Evolutionary conservation across 2,888 invertebrate species (phyloP), one percentile per base, ranked within the genome.

Genomic region (Siphlonurus alternatus): DNA sequence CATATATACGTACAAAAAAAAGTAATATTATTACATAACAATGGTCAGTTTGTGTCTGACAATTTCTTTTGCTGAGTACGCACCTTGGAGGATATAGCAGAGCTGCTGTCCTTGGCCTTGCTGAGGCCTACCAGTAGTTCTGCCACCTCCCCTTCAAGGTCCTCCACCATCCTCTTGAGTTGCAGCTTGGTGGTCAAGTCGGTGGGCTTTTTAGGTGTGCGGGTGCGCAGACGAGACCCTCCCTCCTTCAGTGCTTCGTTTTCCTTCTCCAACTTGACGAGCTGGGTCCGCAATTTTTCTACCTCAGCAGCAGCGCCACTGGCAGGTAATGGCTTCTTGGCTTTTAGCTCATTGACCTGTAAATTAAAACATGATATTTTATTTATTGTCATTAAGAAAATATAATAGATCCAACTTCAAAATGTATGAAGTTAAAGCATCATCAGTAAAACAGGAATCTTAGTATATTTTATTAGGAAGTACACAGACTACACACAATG

Each of bases 91-190:
- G 56, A 10, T 20, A 20, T 20, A 10, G n/a, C 56, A 20, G 56
- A 7, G 5, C n/a, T 56, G 7, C 56, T n/a, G 7, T 56, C 22
- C 56, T 56, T 10, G 7, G 56, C 5, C 22, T 23, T 15, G 7
- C n/a, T 56, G 7, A 56, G n/a, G 7, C 56, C 77, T 1, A 81
- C 78, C 66, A 81, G 76, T 72, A 84, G 77, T 75, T 85, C 83
- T 67, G 81, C 85, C 68, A 93, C 87, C 80, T 95, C 93, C 72
- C 83, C 88, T 76, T 93, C 93, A 69, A 93, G 78, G 68, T 94
- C 93, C 65, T 88, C 87, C 1, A 93, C 85, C 85, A 91, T 89
- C 71, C 84, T 89, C 70, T 87, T 89, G 71, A 92, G 76, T 74
- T 87, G 86, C 61, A 85, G 73, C 75, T 87, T 87, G 1, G 87